Conservation (phyloP, 2,888 invertebrate species). For the Parnassius apollo region DNA sequence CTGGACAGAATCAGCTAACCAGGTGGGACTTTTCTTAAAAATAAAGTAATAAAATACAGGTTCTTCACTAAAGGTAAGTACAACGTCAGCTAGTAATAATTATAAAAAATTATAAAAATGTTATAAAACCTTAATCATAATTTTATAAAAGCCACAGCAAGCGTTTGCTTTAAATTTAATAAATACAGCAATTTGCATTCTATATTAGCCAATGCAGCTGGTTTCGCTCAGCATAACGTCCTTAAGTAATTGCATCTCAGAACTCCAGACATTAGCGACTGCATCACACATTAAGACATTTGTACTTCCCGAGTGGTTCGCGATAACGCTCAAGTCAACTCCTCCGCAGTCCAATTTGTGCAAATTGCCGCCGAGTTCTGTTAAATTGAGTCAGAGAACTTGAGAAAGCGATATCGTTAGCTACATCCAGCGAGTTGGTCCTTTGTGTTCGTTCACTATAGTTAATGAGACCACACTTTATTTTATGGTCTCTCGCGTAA, state of each 20-base stretch:
- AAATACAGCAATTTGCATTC: constrained; percentile 13
- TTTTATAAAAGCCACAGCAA: not conserved
- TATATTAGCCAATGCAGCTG: constrained; percentile 27
- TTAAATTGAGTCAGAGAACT: constrained; percentile 54
- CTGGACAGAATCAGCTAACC: too few species aligned
- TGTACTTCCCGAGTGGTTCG: constrained; percentile 32
- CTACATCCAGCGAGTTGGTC: constrained; percentile 39
- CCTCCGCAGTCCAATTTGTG: constrained; percentile 58
- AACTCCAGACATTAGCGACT: constrained; percentile 28
- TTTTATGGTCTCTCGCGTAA: constrained; percentile 1
- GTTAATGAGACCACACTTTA: constrained; percentile 19
- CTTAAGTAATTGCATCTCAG: constrained; percentile 24
- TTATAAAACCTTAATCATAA: too few species aligned
- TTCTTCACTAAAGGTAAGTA: too few species aligned
- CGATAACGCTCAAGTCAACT: constrained; percentile 49
- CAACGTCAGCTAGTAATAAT: too few species aligned
- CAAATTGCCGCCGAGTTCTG: constrained; percentile 57
- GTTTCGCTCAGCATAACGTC: constrained; percentile 35
- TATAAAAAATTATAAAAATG: too few species aligned
- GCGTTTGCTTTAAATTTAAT: not conserved
- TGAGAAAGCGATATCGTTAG: constrained; percentile 52
- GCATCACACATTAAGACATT: constrained; percentile 31
- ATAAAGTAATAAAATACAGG: too few species aligned
- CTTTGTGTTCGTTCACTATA: constrained; percentile 29
- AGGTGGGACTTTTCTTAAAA: too few species aligned